Base-by-base conservation (phyloP, 1,140 invertebrate species). In the Tetragonula clypearis region DNA sequence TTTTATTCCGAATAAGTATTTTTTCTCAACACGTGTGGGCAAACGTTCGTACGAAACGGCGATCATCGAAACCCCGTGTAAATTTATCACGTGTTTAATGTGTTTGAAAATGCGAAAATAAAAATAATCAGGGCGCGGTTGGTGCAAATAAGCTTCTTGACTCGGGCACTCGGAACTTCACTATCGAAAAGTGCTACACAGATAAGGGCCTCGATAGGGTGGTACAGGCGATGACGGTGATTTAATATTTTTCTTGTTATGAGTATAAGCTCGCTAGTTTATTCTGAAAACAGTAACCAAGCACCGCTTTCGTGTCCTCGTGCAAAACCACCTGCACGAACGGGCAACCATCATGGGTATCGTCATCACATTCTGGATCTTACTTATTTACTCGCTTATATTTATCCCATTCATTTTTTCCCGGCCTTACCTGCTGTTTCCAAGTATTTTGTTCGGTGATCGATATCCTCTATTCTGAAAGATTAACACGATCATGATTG, bases 201-300 rank as follows among this genome's bases (percentile, higher is more conserved):
- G 87, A 89, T 85, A 85, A 80, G 85, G 87, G 26, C 68, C 58
- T 23, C 62, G 82, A 84, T 71, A 88, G 87, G 87, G 83, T 41
- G 69, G 68, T 77, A 76, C 85, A 77, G 88, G 82, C 90, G 91
- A 91, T 86, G 87, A 91, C 88, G 90, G 90, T 93, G 92, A 93
- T 94, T 94, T 94, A 94, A 94, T 93, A 94, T 92, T 94, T 94
- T 93, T 93, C 92, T 92, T 93, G 92, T 94, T 94, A 93, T 93
- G 92, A 93, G 92, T 94, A 93, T 93, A 94, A 94, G 92, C 93
- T 92, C 86, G 68, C 74, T 87, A 91, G 92, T 94, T 93, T 94
- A 88, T 91, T 94, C 92, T 93, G 93, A 94, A 94, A 94, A 94
- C 93, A 94, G 88, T 86, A 88, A 72, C 55, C 79, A 88, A 78